Evolutionary conservation across 2,113 vertebrate species (phyloP).

Genomic region (Neogobius melanostomus): DNA sequence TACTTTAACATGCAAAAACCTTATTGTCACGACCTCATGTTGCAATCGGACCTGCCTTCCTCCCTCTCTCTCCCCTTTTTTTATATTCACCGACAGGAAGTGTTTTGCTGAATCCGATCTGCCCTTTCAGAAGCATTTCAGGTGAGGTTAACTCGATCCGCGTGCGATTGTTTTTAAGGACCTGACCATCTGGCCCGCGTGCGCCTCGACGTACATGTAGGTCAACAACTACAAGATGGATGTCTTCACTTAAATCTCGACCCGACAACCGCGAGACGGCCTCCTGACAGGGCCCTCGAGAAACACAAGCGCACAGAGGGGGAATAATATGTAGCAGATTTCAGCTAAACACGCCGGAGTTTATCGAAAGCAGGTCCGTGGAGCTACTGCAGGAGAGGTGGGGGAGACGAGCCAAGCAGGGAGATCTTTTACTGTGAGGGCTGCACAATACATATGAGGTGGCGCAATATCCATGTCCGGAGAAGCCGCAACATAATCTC

Average conservation of each 20-base stretch:
- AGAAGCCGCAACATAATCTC: too few species aligned
- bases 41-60: neutral
- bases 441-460: too few species aligned
- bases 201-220: conserved; percentile 57
- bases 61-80: conserved; percentile 3
- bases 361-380: conserved; percentile 68
- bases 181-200: conserved; percentile 66
- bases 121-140: conserved; percentile 38
- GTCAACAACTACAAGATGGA: conserved; percentile 65
- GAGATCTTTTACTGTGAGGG: too few species aligned
- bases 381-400: conserved; percentile 52
- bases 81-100: conserved; percentile 2
- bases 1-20: neutral
- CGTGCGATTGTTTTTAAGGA: conserved; percentile 64
- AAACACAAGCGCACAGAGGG: conserved; percentile 35
- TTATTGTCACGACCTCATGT: neutral
- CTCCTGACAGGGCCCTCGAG: conserved; percentile 32
- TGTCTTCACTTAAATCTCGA: conserved; percentile 48
- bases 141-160: conserved; percentile 59
- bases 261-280: conserved; percentile 22
- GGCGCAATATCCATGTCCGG: too few species aligned
- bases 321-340: conserved; percentile 50
- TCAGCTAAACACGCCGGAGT: conserved; percentile 31
- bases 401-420: too few species aligned
- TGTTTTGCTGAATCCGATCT: conserved; percentile 21